Evolutionary conservation across 35 echinoderm and acorn worm genomes (phyloP).

Genomic region (Lytechinus variegatus): DNA sequence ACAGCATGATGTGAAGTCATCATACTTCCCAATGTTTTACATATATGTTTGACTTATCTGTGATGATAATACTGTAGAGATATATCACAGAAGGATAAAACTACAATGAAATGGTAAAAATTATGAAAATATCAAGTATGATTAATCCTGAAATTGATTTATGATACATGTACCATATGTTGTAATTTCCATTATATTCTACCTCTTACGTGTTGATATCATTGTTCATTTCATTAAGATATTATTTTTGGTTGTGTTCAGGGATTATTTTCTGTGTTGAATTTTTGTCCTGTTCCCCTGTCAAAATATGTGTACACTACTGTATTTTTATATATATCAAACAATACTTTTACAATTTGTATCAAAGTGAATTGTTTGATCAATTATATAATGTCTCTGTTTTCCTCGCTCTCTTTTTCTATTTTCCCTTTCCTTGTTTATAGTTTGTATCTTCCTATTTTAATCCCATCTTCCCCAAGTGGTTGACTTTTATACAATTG

Average conservation of each 20-base stretch:
- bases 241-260: background rate
- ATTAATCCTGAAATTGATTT: background rate
- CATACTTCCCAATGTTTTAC: background rate
- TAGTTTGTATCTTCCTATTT: too few relatives aligned
- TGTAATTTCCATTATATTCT: background rate
- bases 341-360: too few relatives aligned
- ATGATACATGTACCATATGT: background rate
- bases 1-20: background rate
- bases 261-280: background rate
- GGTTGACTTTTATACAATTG: too few relatives aligned
- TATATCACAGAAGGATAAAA: background rate
- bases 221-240: background rate
- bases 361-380: too few relatives aligned
- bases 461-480: too few relatives aligned
- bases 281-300: background rate
- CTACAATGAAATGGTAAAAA: background rate
- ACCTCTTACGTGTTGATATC: background rate
- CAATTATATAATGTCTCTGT: too few relatives aligned
- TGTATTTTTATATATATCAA: background rate
- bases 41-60: background rate
- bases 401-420: too few relatives aligned
- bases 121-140: background rate
- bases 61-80: background rate
- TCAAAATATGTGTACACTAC: background rate
- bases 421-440: too few relatives aligned